These are phyloP conservation scores for Apocrypta bakeri DNA, from an alignment of 1,140 invertebrate genomes.

Conservation along the genomic window DNA sequence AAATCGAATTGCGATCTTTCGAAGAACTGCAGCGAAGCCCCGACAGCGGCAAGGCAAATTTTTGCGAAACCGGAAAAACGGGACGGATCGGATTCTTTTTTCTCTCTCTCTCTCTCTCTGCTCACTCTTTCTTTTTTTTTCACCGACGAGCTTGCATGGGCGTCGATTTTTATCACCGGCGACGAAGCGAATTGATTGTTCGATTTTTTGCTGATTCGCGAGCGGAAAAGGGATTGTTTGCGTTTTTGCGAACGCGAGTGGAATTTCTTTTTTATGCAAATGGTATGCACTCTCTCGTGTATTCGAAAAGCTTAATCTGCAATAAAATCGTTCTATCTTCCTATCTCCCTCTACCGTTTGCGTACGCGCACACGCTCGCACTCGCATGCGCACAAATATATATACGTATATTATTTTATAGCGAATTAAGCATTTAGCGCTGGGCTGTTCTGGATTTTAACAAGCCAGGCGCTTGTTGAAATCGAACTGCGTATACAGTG, in stretches of 20 bases:
- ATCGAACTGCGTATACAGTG: background rate
- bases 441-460: background rate
- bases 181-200: constrained; percentile 3
- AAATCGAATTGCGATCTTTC: too few relatives aligned
- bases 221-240: constrained; percentile 16
- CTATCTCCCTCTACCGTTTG: too few relatives aligned
- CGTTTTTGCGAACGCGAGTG: background rate
- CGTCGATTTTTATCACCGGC: background rate
- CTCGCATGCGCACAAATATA: too few relatives aligned
- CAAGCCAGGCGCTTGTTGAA: background rate
- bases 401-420: constrained; percentile 20
- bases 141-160: background rate
- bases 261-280: constrained; percentile 19
- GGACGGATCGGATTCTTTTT: background rate
- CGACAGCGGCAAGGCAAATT: background rate
- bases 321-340: too few relatives aligned
- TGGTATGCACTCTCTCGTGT: background rate
- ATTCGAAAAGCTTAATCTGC: too few relatives aligned
- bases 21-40: too few relatives aligned
- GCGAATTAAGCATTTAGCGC: constrained; percentile 13
- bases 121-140: too few relatives aligned
- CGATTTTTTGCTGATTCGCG: background rate
- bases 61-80: constrained; percentile 14
- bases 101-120: too few relatives aligned
- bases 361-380: too few relatives aligned